Percentiles rank a stretch among this genome's conserved stretches.
phyloP scores from a whole-genome alignment of 2,888 invertebrate species.

The Polydrusus tereticollis region DNA sequence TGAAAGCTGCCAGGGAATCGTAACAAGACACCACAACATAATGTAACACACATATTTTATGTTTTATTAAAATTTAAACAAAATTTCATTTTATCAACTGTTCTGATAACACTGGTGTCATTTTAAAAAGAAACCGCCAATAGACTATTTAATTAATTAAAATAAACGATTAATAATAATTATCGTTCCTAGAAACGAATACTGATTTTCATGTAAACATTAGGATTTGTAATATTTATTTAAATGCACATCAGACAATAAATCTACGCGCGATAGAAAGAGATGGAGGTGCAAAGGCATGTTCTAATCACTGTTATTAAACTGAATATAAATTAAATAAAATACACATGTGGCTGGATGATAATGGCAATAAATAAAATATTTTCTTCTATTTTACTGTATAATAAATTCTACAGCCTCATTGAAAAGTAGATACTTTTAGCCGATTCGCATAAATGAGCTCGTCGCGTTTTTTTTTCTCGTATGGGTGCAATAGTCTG shows the following conservation, averaged over 20 bases:
- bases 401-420: not conserved
- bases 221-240: not conserved
- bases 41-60: constrained; percentile 3
- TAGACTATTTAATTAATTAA: constrained; percentile 42
- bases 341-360: not conserved
- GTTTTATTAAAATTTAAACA: constrained; percentile 37
- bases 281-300: not conserved
- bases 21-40: not conserved
- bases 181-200: constrained; percentile 34
- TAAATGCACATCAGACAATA: not conserved
- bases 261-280: not conserved
- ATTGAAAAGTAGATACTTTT: not conserved
- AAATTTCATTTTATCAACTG: constrained; percentile 31
- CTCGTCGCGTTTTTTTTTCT: no score
- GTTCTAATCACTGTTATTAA: not conserved
- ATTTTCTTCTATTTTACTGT: not conserved
- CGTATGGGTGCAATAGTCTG: no score
- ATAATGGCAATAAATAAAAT: not conserved
- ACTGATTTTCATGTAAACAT: constrained; percentile 19
- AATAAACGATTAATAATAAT: constrained; percentile 44
- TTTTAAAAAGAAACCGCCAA: constrained; percentile 41
- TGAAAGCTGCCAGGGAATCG: not conserved
- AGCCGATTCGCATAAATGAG: not conserved
- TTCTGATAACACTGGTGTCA: constrained; percentile 41
- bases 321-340: not conserved